Percentiles rank a stretch among this genome's conserved stretches.
These are phyloP conservation scores for Typhlichthys subterraneus DNA, from an alignment of 2,797 vertebrate species.

Conservation along the genomic window DNA sequence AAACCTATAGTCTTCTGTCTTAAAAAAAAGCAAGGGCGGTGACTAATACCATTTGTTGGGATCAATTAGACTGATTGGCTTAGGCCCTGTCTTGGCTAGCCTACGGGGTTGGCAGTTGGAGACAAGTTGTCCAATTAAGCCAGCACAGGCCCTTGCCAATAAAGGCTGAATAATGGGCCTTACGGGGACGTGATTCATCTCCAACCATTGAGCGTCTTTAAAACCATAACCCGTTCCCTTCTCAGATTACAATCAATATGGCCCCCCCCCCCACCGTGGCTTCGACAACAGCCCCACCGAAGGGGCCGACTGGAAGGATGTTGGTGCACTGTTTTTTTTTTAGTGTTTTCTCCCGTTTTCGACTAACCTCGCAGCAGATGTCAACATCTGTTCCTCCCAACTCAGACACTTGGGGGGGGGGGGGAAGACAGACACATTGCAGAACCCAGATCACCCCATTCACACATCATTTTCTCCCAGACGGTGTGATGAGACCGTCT, in stretches of 20 bases:
- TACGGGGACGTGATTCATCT: too few relatives aligned
- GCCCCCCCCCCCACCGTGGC: conserved; percentile 34
- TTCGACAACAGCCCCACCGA: conserved; percentile 61
- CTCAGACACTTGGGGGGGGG: too few relatives aligned
- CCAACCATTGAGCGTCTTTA: conserved; percentile 24
- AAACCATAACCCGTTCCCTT: conserved; percentile 70
- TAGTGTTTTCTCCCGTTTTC: not conserved
- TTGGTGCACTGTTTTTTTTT: conserved; percentile 47
- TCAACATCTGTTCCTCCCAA: conserved; percentile 34
- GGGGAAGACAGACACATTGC: too few relatives aligned
- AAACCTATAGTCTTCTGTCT: conserved; percentile 12
- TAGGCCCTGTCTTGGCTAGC: conserved; percentile 62
- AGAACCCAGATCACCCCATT: too few relatives aligned
- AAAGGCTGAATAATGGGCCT: conserved; percentile 72
- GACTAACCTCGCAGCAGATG: conserved; percentile 35
- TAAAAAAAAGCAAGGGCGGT: conserved; percentile 29
- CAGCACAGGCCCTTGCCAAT: conserved; percentile 74
- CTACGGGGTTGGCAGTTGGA: conserved; percentile 68
- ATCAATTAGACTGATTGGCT: conserved; percentile 76
- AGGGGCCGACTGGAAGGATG: conserved; percentile 61
- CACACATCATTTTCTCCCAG: too few relatives aligned
- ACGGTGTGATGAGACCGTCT: too few relatives aligned
- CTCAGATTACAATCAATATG: conserved; percentile 65
- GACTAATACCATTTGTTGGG: conserved; percentile 62
- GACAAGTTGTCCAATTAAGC: conserved; percentile 79